These are phyloP conservation scores for Pithys albifrons DNA, from an alignment of 2,113 vertebrate genomes.

Conservation along the genomic window DNA sequence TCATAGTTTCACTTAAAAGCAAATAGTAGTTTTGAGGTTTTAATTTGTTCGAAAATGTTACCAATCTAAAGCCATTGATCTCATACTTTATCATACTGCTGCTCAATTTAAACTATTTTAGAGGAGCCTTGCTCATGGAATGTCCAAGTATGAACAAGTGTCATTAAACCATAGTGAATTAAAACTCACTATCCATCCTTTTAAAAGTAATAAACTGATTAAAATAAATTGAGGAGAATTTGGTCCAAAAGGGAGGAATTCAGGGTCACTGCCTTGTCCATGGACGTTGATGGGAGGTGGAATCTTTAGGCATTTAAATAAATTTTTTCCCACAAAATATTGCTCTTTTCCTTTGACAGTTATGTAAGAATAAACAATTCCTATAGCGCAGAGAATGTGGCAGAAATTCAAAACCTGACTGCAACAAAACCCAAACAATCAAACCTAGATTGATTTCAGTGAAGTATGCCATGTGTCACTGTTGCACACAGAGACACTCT, in stretches of 20 bases:
- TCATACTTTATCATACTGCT: not conserved
- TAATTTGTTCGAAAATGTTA: not conserved
- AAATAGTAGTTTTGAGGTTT: not conserved
- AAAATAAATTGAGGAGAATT: not conserved
- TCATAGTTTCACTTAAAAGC: not conserved
- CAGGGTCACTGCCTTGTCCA: not conserved
- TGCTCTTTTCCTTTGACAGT: not conserved
- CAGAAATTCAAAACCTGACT: not conserved
- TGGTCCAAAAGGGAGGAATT: not conserved
- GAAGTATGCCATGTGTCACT: not conserved
- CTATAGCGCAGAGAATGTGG: not conserved
- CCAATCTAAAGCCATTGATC: not conserved
- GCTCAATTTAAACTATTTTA: slow-evolving; percentile 24
- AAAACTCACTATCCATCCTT: not conserved
- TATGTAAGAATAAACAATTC: not conserved
- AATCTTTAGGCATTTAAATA: not conserved
- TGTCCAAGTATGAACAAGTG: not conserved
- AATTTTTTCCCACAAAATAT: not conserved
- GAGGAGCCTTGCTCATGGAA: not conserved
- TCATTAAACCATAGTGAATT: not conserved
- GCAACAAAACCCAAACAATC: not conserved
- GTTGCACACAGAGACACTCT: not conserved
- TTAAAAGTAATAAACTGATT: not conserved
- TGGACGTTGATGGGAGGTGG: not conserved
- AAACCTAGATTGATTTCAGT: not conserved